Percentiles rank a stretch among this genome's conserved stretches.
Evolutionary conservation across 2,888 invertebrate genomes (phyloP).

Genomic region (Lymantria dispar): DNA sequence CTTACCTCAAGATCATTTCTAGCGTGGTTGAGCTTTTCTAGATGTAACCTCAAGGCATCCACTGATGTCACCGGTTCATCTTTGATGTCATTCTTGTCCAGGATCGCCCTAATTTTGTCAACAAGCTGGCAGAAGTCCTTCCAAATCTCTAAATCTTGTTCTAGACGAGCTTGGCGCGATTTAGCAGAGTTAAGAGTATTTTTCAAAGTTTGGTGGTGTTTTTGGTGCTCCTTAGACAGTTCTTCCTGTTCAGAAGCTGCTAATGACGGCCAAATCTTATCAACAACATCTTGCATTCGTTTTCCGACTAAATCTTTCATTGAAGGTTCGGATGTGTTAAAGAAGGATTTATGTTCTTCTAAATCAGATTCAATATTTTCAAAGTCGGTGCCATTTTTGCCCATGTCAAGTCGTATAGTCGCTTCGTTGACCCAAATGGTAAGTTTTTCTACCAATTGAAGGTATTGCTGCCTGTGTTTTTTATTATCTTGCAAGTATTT

Average conservation of each 20-base stretch:
- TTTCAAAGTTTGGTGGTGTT: conserved; percentile 90
- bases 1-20: conserved; percentile 88
- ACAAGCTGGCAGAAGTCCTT: conserved; percentile 90
- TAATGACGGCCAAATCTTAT: conserved; percentile 94
- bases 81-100: conserved; percentile 88
- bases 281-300: conserved; percentile 91
- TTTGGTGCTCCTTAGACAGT: conserved; percentile 90
- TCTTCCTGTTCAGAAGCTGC: conserved; percentile 91
- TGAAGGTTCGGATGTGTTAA: conserved; percentile 87
- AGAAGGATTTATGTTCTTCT: conserved; percentile 94
- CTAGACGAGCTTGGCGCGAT: conserved; percentile 89
- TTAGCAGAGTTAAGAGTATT: conserved; percentile 92
- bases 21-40: conserved; percentile 91
- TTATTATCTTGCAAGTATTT: conserved; percentile 91
- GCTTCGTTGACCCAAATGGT: conserved; percentile 93
- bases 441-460: conserved; percentile 88
- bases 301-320: conserved; percentile 91
- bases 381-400: conserved; percentile 93
- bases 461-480: conserved; percentile 89
- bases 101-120: conserved; percentile 88
- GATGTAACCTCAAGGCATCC: conserved; percentile 91
- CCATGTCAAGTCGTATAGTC: conserved; percentile 87
- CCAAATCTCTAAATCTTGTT: conserved; percentile 93
- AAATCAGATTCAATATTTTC: conserved; percentile 91
- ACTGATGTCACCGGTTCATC: conserved; percentile 91